Base-by-base conservation (phyloP, 2,113 vertebrate genomes). In the Vireo altiloquus region DNA sequence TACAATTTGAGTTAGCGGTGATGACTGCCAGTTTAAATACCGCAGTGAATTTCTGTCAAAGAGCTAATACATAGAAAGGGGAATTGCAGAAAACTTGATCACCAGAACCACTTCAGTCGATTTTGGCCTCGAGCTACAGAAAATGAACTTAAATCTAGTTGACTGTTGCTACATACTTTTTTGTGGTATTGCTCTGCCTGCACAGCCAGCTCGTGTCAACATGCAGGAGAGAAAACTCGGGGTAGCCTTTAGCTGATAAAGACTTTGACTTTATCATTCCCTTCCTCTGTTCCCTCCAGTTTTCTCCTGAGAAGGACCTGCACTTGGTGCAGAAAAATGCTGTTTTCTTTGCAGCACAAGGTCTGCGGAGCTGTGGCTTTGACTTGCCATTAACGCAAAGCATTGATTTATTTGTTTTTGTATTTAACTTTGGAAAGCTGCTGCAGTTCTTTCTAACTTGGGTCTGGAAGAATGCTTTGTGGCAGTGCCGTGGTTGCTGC, bases 1-100 rank as follows among this genome's bases (percentile, higher is more conserved):
- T 98, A 98, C 98, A 98, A 98, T 98, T 98, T 98, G 98, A 98
- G 98, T 98, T 98, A 98, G 98, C 96, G 42, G 97, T 98, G 98
- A 98, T 97, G 98, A 97, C 97, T 98, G 98, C 98, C 98, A 98
- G 96, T 98, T 98, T 98, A 98, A 98, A 98, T 98, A 98, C 98
- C 97, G 69, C 96, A 95, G 97, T 98, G 98, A 97, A 93, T 98
- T 98, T 98, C 98, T 97, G 97, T 98, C 98, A 97, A 96, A 92
- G 82, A 95, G 97, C 97, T 98, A 97, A 98, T 97, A 96, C 91
- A 81, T 33, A 94, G 97, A 90, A 97, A 92, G 92, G 98, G 97
- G 97, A 97, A 97, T 97, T 97, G 96, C 96, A 94, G 98, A 97
- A 98, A 98, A 98, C 98, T 97, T 97, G 98, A 98, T 98, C 98